These are phyloP conservation scores for Chlorops oryzae DNA, from an alignment of 1,140 invertebrate species.

Conservation along the genomic window DNA sequence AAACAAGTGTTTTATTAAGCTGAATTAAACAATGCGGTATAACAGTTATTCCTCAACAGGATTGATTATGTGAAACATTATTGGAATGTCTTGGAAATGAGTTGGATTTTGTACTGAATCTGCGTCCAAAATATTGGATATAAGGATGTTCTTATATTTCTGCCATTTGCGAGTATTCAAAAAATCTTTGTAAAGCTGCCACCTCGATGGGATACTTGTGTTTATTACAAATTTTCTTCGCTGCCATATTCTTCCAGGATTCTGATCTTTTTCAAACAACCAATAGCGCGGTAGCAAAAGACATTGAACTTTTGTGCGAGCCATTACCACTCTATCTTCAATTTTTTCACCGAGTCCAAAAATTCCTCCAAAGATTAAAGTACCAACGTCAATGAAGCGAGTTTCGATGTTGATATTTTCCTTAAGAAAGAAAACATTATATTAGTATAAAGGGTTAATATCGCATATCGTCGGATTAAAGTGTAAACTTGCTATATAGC, in stretches of 20 bases:
- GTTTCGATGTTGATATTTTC: conserved; percentile 16
- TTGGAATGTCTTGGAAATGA: conserved; percentile 31
- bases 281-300: conserved; percentile 54
- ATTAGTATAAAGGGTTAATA: too few relatives aligned
- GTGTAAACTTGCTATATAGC: too few relatives aligned
- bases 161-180: conserved; percentile 50
- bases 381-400: conserved; percentile 42
- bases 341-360: conserved; percentile 52
- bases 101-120: conserved; percentile 11
- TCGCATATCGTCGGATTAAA: too few relatives aligned
- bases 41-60: conserved; percentile 1
- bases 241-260: conserved; percentile 57
- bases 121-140: conserved; percentile 22
- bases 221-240: conserved; percentile 53
- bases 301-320: conserved; percentile 50
- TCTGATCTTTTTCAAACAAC: conserved; percentile 50
- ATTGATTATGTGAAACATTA: conserved; percentile 39
- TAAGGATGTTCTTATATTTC: conserved; percentile 48
- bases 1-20: too few relatives aligned
- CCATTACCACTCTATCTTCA: conserved; percentile 51
- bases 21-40: not conserved
- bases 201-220: conserved; percentile 50
- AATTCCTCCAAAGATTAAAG: conserved; percentile 35
- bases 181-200: conserved; percentile 50
- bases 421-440: too few relatives aligned